A percentile compares a stretch with the other conserved stretches of the same genome.
These are phyloP conservation scores for Sympetrum striolatum DNA, from an alignment of 2,888 invertebrate species.

Conservation along the genomic window DNA sequence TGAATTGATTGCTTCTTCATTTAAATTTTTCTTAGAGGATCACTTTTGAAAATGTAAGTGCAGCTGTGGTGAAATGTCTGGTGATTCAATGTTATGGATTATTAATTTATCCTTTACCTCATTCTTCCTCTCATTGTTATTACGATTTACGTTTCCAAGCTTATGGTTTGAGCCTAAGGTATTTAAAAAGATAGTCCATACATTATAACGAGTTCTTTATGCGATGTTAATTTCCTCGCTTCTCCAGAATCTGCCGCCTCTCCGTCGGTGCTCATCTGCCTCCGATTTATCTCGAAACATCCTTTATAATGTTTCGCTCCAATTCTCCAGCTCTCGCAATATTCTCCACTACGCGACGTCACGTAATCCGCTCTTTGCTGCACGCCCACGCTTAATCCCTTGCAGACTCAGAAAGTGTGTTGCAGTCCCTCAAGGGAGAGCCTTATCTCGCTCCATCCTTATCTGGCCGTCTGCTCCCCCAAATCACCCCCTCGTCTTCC, in stretches of 20 bases:
- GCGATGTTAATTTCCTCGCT: too few relatives aligned
- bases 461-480: background rate
- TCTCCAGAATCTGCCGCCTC: background rate
- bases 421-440: background rate
- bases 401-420: background rate
- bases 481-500: background rate
- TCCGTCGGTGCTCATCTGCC: background rate
- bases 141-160: too few relatives aligned
- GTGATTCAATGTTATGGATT: too few relatives aligned
- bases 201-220: too few relatives aligned
- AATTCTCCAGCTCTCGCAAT: background rate
- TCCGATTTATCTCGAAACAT: background rate
- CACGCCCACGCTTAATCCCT: background rate
- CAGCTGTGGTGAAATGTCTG: too few relatives aligned
- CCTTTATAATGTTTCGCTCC: background rate
- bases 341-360: background rate
- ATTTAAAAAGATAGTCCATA: too few relatives aligned
- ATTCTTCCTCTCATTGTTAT: too few relatives aligned
- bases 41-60: too few relatives aligned
- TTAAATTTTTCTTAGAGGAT: too few relatives aligned
- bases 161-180: too few relatives aligned
- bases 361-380: background rate
- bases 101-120: too few relatives aligned
- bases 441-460: background rate
- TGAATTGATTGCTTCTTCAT: too few relatives aligned